Conservation (phyloP, 1,140 invertebrate species). For the Dendroctonus valens region DNA sequence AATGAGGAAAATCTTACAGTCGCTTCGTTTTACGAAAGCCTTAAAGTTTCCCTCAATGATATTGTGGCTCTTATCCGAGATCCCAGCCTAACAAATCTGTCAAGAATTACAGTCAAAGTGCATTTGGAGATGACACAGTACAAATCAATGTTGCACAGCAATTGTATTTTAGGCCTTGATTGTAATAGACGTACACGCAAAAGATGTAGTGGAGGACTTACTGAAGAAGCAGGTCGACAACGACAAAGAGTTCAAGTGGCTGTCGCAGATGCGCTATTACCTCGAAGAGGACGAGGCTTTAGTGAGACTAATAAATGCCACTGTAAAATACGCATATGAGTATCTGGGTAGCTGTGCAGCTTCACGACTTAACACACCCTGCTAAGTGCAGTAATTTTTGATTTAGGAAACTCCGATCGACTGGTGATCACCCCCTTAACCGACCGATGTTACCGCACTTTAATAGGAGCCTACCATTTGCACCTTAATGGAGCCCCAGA, state of each 20-base stretch:
- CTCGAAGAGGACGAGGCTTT: conserved; percentile 77
- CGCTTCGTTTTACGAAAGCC: conserved; percentile 23
- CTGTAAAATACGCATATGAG: conserved; percentile 85
- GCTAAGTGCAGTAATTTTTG: conserved; percentile 5
- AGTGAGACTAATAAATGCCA: conserved; percentile 86
- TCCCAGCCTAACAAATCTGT: conserved; percentile 58
- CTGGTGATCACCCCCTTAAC: conserved; percentile 82
- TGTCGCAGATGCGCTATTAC: conserved; percentile 80
- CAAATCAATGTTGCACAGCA: no score
- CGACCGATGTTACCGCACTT: conserved; percentile 80
- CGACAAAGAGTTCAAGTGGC: conserved; percentile 88
- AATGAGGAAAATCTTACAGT: conserved; percentile 57
- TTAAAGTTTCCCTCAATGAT: conserved; percentile 58
- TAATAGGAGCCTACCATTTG: conserved; percentile 84
- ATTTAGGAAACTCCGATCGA: conserved; percentile 63
- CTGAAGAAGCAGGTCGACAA: conserved; percentile 64
- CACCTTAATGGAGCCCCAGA: conserved; percentile 87
- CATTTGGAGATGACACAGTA: no score
- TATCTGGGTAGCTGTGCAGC: conserved; percentile 77
- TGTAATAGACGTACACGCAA: conserved; percentile 88
- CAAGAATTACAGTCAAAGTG: conserved; percentile 73
- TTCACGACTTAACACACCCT: no score
- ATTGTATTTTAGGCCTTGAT: conserved; percentile 62
- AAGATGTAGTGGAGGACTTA: conserved; percentile 80
- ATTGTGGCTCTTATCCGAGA: conserved; percentile 62